These are phyloP conservation scores for Acomys russatus DNA, from an alignment of 2,797 vertebrate species.

Conservation along the genomic window DNA sequence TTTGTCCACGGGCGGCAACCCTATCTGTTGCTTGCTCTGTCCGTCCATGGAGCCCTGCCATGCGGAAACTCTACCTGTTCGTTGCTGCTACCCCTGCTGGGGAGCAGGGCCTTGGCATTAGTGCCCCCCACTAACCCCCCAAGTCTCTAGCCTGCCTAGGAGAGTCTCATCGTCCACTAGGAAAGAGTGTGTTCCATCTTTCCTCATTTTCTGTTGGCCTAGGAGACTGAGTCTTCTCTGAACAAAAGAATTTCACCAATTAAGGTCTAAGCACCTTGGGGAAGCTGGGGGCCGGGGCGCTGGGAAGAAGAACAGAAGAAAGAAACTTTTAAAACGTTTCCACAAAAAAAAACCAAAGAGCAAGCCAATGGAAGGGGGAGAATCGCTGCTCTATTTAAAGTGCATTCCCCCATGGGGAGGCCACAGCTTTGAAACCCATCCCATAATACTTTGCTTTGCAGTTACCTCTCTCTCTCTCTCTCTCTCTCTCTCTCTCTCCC, in stretches of 20 bases:
- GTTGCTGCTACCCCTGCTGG: neutral
- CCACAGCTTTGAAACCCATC: slow-evolving; percentile 85
- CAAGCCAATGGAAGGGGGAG: slow-evolving; percentile 75
- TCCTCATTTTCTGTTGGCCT: slow-evolving; percentile 63
- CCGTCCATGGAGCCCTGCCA: slow-evolving; percentile 57
- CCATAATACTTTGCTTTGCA: slow-evolving; percentile 83
- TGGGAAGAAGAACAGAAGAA: slow-evolving; percentile 29
- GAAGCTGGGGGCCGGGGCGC: neutral
- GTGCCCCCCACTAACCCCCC: neutral
- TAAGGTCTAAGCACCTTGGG: slow-evolving; percentile 83
- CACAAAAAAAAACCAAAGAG: slow-evolving; percentile 88
- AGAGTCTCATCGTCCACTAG: slow-evolving; percentile 71
- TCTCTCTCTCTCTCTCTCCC: too few relatives aligned
- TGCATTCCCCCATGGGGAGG: slow-evolving; percentile 86
- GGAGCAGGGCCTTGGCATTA: slow-evolving; percentile 45
- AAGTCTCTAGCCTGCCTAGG: neutral
- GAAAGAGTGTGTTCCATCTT: slow-evolving; percentile 70
- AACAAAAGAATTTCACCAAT: slow-evolving; percentile 75
- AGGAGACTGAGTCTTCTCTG: slow-evolving; percentile 50
- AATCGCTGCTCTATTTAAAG: slow-evolving; percentile 89
- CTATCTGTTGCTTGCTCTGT: slow-evolving; percentile 64
- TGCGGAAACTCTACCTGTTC: slow-evolving; percentile 83
- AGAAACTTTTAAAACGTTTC: slow-evolving; percentile 84
- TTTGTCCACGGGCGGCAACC: slow-evolving; percentile 80
- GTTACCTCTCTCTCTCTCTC: too few relatives aligned